Evolutionary conservation across 1,140 invertebrate species (phyloP).

Genomic region (Lucilia sericata): DNA sequence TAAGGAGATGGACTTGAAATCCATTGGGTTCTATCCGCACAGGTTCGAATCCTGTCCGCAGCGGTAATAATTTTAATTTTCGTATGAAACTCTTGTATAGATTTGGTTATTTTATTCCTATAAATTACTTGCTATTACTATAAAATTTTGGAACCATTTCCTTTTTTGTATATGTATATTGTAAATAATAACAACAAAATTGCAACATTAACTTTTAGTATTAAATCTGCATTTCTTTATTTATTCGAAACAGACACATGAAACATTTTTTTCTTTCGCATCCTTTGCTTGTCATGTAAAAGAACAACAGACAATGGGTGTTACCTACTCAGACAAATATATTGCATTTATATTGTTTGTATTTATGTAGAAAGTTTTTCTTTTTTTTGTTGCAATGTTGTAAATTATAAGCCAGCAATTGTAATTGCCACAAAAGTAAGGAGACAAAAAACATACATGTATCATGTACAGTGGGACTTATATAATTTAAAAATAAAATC

Average conservation of each 20-base stretch:
- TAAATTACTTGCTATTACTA: no score
- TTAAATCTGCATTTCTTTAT: neutral
- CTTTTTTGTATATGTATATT: no score
- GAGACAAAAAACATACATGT: no score
- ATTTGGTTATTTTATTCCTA: no score
- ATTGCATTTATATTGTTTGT: neutral
- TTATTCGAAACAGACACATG: neutral
- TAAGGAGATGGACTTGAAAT: constrained; percentile 93
- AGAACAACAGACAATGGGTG: neutral
- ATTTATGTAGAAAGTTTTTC: neutral
- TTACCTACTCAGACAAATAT: neutral
- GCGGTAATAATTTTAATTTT: constrained; percentile 66
- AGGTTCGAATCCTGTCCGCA: constrained; percentile 91
- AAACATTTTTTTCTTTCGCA: neutral
- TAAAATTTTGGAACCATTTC: no score
- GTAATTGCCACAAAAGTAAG: neutral
- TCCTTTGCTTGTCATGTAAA: neutral
- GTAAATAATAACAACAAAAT: no score
- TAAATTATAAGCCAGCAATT: neutral
- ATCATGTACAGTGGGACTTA: no score
- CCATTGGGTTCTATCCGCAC: constrained; percentile 89
- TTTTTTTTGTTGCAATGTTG: neutral
- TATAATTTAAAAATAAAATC: no score
- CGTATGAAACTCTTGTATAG: no score
- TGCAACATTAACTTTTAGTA: no score